Conservation (phyloP, 1,140 invertebrate species). For the Heliothis subflexa region DNA sequence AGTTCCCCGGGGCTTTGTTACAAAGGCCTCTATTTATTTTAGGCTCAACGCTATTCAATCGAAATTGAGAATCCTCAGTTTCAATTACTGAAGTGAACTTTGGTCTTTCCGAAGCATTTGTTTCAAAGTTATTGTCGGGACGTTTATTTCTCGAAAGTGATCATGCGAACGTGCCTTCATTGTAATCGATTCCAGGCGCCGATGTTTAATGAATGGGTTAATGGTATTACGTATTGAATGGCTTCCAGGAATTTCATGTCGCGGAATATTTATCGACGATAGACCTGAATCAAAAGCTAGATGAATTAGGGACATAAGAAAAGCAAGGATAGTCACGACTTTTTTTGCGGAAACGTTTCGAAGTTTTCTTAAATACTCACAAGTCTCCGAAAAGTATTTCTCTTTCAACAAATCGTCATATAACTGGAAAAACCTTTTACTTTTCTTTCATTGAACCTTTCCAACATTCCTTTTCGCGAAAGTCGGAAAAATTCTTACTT, state of each 20-base stretch:
- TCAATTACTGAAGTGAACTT: conserved; percentile 21
- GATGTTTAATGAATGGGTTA: conserved; percentile 19
- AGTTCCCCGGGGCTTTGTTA: background rate
- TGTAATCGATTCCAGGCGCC: conserved; percentile 15
- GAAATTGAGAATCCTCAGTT: conserved; percentile 12
- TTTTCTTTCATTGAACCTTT: conserved; percentile 11
- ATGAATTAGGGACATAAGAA: background rate
- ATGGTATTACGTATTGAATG: conserved; percentile 5
- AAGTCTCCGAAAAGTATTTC: background rate
- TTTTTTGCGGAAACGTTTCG: background rate
- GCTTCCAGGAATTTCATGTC: background rate
- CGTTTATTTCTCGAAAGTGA: background rate
- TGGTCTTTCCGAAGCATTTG: conserved; percentile 8
- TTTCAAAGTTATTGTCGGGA: conserved; percentile 4
- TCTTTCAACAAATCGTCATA: conserved; percentile 4
- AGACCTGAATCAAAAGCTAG: background rate
- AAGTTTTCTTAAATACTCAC: background rate
- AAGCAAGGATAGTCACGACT: background rate
- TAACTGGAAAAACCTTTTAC: background rate
- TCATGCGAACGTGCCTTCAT: conserved; percentile 1
- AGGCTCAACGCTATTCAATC: conserved; percentile 4
- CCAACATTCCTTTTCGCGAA: background rate
- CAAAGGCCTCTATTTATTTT: conserved; percentile 13
- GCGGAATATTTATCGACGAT: background rate
- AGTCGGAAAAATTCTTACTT: background rate